Evolutionary conservation across 2,888 invertebrate species (phyloP), one percentile per base, ranked within the genome.

Genomic region (Automeris io): DNA sequence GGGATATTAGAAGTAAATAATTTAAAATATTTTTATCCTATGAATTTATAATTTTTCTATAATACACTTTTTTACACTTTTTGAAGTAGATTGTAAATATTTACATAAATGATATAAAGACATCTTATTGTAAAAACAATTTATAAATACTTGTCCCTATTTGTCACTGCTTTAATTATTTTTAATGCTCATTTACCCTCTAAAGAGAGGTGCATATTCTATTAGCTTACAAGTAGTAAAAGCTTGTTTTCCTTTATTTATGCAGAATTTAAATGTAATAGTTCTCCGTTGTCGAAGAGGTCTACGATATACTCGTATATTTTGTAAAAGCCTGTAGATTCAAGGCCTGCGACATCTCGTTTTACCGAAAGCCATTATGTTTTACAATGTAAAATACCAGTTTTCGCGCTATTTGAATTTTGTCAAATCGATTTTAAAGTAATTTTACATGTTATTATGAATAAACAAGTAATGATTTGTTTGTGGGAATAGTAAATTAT

Each of bases 261-360:
- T 55, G 49, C 56, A 49, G 49, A 62, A 62, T 69, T 69, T 55
- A 65, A 71, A 74, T 69, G 56, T 52, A 62, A 60, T 59, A 62
- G 57, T 60, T 51, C 46, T 51, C 51, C 43, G 42, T 45, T 45
- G 49, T 53, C 58, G 47, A 55, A 62, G 58, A 65, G 60, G 54
- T 59, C 48, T 35, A 43, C 51, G 56, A 45, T 57, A 54, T 51
- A 58, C 57, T 58, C 50, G 57, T 57, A 51, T 63, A 61, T 70
- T 69, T 70, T 64, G 68, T 69, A 64, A 70, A 75, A 58, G 55
- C 58, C 69, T 63, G 58, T 60, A 52, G 54, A 57, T 68, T 71
- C 81, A 81, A 80, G 81, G 81, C 59, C 73, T 74, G 67, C 72
- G 66, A 76, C 78, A 77, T 74, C 73, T 71, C 61, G 66, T 61